Conservation (phyloP, 2,888 invertebrate genomes). For the Yponomeuta cagnagella region DNA sequence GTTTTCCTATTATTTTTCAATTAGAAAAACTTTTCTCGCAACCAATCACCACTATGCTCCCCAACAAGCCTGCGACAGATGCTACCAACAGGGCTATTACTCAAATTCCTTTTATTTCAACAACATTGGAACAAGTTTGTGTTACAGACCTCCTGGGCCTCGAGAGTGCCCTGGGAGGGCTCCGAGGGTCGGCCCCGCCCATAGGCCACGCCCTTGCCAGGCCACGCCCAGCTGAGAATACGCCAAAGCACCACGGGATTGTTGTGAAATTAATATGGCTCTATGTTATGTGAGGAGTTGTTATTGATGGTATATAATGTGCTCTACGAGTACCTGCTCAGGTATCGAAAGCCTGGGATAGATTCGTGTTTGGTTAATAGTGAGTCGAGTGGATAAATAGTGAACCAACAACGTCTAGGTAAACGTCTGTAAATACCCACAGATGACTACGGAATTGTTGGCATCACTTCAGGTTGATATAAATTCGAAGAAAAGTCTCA, state of each 20-base stretch:
- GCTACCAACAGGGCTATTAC: slow-evolving; percentile 8
- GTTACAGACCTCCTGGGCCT: slow-evolving; percentile 38
- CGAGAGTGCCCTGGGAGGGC: slow-evolving; percentile 57
- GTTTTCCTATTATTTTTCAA: neutral
- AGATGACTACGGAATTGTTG: neutral
- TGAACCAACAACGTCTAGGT: neutral
- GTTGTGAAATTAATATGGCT: slow-evolving; percentile 2
- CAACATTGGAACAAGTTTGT: slow-evolving; percentile 20
- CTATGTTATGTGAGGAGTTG: neutral
- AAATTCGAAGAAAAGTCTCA: too few relatives aligned
- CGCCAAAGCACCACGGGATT: slow-evolving; percentile 29
- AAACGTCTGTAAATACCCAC: neutral
- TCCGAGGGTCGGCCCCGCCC: slow-evolving; percentile 48
- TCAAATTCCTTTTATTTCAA: slow-evolving; percentile 14
- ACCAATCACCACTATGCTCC: neutral
- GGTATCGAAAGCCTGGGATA: neutral
- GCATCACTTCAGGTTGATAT: neutral
- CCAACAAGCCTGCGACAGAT: neutral
- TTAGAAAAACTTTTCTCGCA: neutral
- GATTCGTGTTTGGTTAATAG: neutral
- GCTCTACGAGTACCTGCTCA: neutral
- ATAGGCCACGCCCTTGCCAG: slow-evolving; percentile 49
- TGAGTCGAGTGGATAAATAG: neutral
- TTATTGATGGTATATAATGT: neutral
- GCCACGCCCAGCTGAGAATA: slow-evolving; percentile 48